phyloP scores from a whole-genome alignment of 2,113 vertebrate species.

The Centrocercus urophasianus region DNA sequence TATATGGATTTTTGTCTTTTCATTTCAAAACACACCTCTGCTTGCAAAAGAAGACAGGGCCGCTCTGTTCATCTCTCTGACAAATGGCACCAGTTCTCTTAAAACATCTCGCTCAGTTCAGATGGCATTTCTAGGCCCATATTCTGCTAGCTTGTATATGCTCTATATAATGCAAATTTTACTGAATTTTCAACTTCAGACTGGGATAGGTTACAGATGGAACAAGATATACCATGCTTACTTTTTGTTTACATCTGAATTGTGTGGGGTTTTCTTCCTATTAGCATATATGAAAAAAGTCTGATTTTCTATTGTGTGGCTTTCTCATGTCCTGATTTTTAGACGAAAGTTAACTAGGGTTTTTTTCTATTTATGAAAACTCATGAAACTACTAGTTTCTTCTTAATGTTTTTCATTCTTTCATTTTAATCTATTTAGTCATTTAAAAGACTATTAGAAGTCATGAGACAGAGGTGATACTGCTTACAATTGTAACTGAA shows the following conservation, averaged over 20 bases:
- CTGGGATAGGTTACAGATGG: background rate
- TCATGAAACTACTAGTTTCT: background rate
- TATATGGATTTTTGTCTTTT: background rate
- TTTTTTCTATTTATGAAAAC: background rate
- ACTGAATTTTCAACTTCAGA: background rate
- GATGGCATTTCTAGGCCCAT: rapidly evolving
- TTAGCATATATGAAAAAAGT: background rate
- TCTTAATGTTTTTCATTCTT: background rate
- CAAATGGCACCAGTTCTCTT: background rate
- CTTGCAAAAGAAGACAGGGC: background rate
- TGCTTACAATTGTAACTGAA: background rate
- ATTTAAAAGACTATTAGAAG: background rate
- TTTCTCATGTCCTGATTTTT: background rate
- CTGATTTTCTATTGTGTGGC: background rate
- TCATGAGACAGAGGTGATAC: background rate
- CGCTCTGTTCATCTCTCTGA: background rate
- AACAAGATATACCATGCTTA: background rate
- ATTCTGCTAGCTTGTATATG: background rate
- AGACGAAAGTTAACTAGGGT: background rate
- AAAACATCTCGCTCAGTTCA: background rate
- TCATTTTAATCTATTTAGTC: background rate
- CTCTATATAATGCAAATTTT: background rate
- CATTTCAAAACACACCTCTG: background rate
- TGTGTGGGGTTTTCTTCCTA: background rate
- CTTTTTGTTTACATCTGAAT: background rate